Percentiles rank a stretch among this genome's conserved stretches.
These are phyloP conservation scores for Valencia hispanica DNA, from an alignment of 2,797 vertebrate species.

Conservation along the genomic window DNA sequence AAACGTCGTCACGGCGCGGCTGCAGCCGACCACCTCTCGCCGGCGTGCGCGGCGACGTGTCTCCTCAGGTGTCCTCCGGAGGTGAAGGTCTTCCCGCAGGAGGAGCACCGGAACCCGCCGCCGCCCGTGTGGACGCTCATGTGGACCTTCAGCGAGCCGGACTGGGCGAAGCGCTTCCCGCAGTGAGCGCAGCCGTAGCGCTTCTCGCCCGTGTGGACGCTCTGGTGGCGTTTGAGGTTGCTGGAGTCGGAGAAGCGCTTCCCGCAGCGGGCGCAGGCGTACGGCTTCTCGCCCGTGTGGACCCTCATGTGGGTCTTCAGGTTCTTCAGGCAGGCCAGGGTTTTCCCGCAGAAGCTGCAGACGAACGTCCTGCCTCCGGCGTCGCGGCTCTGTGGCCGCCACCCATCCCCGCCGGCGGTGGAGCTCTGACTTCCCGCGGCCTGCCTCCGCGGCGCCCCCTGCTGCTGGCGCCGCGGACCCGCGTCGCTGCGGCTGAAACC, in stretches of 20 bases:
- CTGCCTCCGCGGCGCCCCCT: slow-evolving; percentile 36
- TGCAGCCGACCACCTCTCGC: slow-evolving; percentile 11
- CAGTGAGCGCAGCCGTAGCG: slow-evolving; percentile 81
- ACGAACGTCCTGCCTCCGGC: slow-evolving; percentile 56
- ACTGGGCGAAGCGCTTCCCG: slow-evolving; percentile 81
- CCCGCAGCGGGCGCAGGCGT: slow-evolving; percentile 76
- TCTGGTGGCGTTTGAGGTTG: slow-evolving; percentile 82
- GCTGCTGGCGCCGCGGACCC: slow-evolving; percentile 30
- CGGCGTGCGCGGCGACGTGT: slow-evolving; percentile 53
- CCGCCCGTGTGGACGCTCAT: slow-evolving; percentile 73
- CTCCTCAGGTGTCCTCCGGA: slow-evolving; percentile 71
- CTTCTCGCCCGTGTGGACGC: slow-evolving; percentile 81
- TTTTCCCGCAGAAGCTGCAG: slow-evolving; percentile 79
- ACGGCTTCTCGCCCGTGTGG: slow-evolving; percentile 82
- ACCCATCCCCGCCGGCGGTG: slow-evolving; percentile 25
- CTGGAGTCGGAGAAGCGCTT: slow-evolving; percentile 82
- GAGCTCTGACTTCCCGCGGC: neutral
- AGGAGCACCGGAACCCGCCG: slow-evolving; percentile 69
- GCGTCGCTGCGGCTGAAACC: slow-evolving; percentile 17
- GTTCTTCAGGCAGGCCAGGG: slow-evolving; percentile 79
- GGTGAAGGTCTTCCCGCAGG: slow-evolving; percentile 75
- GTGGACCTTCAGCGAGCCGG: slow-evolving; percentile 78
- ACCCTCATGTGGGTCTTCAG: slow-evolving; percentile 82
- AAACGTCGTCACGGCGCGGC: slow-evolving; percentile 16
- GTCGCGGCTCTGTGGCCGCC: slow-evolving; percentile 33